phyloP scores from a whole-genome alignment of 2,888 invertebrate genomes.

The Neoitamus cyanurus region DNA sequence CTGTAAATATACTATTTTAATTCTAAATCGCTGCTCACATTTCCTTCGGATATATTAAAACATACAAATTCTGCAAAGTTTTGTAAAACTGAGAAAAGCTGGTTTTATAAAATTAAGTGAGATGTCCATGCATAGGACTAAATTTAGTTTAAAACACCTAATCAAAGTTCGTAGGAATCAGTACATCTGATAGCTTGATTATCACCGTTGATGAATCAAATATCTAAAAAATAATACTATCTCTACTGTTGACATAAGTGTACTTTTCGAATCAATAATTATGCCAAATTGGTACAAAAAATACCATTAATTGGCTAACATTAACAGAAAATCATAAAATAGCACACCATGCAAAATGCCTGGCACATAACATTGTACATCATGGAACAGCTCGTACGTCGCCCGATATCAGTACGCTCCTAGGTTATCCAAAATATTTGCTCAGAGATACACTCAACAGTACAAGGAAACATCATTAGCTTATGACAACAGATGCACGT shows the following conservation, averaged over 20 bases:
- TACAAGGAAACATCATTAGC: slow-evolving; percentile 49
- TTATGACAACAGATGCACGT: slow-evolving; percentile 45
- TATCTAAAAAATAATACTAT: not conserved
- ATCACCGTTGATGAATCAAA: not conserved
- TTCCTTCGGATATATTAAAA: no score
- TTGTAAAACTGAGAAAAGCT: no score
- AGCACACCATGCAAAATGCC: not conserved
- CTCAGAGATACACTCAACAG: slow-evolving; percentile 9
- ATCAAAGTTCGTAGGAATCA: no score
- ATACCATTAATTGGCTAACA: not conserved
- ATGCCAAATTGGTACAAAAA: not conserved
- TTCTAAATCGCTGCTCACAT: no score
- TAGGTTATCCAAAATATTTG: slow-evolving; percentile 38
- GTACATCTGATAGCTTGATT: not conserved
- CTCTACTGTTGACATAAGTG: not conserved
- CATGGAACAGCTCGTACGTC: not conserved
- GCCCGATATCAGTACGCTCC: not conserved
- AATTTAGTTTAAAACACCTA: no score
- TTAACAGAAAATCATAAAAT: not conserved
- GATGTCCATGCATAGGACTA: no score
- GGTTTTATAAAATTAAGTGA: no score
- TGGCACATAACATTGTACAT: not conserved
- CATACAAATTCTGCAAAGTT: no score
- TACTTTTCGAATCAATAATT: not conserved
- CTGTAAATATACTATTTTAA: no score